Conservation (phyloP, 2,888 invertebrate genomes). For the Tetramorium bicarinatum region DNA sequence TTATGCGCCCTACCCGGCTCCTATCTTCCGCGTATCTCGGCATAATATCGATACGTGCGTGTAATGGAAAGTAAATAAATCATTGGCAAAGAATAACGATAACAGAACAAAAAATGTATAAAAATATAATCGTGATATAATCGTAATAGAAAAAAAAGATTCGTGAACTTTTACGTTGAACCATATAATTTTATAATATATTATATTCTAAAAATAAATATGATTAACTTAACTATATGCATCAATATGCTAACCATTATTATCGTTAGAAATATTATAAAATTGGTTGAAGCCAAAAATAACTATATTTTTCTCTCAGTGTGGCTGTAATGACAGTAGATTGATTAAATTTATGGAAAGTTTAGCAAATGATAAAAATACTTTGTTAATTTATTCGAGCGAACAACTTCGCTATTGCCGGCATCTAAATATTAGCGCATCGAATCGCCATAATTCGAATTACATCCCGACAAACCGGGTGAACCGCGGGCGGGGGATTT, state of each 20-base stretch:
- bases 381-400: neutral
- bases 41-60: neutral
- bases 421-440: constrained; percentile 2
- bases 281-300: too few relatives aligned
- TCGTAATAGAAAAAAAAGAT: neutral
- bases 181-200: too few relatives aligned
- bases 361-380: neutral
- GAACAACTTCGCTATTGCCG: neutral
- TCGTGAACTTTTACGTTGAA: neutral
- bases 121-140: neutral
- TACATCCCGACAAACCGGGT: constrained; percentile 43
- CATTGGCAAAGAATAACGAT: neutral
- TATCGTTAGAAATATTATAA: too few relatives aligned
- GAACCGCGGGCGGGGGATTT: constrained; percentile 67
- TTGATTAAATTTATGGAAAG: neutral
- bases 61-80: constrained; percentile 22
- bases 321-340: neutral
- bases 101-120: neutral
- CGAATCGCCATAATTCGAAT: constrained; percentile 31
- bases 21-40: too few relatives aligned
- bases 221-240: too few relatives aligned
- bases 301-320: too few relatives aligned
- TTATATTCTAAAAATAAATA: too few relatives aligned
- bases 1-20: constrained; percentile 1
- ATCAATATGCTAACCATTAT: too few relatives aligned